These are phyloP conservation scores for Hydropsyche betteni DNA, from an alignment of 2,888 invertebrate species.

Conservation along the genomic window DNA sequence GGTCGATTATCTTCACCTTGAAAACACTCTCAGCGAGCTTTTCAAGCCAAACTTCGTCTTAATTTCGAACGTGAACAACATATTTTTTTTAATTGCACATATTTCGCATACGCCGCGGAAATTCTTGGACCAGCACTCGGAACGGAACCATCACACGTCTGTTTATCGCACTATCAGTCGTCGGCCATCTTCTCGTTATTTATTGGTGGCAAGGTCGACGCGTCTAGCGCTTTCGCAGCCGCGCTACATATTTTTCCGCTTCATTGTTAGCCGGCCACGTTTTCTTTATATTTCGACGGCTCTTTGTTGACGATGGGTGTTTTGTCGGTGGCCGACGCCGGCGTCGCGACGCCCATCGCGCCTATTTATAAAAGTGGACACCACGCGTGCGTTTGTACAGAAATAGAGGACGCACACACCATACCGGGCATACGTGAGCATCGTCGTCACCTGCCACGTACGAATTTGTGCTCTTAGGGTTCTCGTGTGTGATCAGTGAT, in stretches of 20 bases:
- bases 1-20: too few species aligned
- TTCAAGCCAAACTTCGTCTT: too few species aligned
- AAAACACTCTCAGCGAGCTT: too few species aligned
- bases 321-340: background rate
- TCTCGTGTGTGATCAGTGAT: background rate
- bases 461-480: background rate
- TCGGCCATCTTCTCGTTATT: background rate
- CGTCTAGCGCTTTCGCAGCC: background rate
- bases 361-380: conserved; percentile 42
- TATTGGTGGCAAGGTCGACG: conserved; percentile 15
- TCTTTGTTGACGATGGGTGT: background rate
- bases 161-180: background rate
- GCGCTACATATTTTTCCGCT: too few species aligned
- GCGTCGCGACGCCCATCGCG: conserved; percentile 30
- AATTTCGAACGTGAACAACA: too few species aligned
- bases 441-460: background rate
- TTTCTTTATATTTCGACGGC: conserved; percentile 12
- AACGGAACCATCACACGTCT: too few species aligned
- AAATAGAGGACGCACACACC: conserved; percentile 42
- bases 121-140: too few species aligned
- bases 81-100: too few species aligned
- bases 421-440: conserved; percentile 26
- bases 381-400: conserved; percentile 42
- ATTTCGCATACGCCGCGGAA: too few species aligned
- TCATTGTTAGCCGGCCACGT: background rate